Conservation (phyloP, 1,140 invertebrate genomes). For the Lerema accius region DNA sequence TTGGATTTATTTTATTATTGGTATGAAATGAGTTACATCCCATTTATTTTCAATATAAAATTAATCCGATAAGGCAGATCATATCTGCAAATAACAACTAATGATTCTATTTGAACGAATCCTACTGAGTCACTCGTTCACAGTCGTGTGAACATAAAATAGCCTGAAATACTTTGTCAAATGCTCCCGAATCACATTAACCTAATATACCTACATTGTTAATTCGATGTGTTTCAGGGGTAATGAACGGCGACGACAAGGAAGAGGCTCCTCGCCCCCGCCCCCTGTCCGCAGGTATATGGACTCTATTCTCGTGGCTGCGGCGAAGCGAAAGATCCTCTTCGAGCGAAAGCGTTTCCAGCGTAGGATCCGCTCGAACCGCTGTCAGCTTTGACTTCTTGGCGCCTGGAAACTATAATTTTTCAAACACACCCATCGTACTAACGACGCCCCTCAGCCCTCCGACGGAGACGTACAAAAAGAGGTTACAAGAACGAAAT, state of each 20-base stretch:
- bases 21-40: no score
- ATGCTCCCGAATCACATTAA: no score
- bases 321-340: conserved; percentile 60
- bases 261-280: conserved; percentile 61
- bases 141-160: no score
- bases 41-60: no score
- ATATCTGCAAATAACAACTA: no score
- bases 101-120: no score
- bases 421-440: conserved; percentile 58
- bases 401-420: conserved; percentile 77
- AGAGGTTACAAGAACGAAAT: conserved; percentile 84
- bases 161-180: no score
- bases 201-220: no score
- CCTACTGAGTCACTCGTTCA: no score
- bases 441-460: conserved; percentile 76
- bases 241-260: conserved; percentile 65
- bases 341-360: conserved; percentile 70
- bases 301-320: conserved; percentile 72
- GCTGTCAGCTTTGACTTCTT: conserved; percentile 88
- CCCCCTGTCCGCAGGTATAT: conserved; percentile 66
- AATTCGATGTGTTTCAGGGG: conserved; percentile 52
- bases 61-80: no score
- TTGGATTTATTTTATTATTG: no score
- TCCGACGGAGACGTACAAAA: conserved; percentile 84
- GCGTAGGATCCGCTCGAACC: conserved; percentile 86